Percentiles rank a stretch among this genome's conserved stretches.
phyloP scores from a whole-genome alignment of 1,140 invertebrate species.

The Sminthurinus signatus region DNA sequence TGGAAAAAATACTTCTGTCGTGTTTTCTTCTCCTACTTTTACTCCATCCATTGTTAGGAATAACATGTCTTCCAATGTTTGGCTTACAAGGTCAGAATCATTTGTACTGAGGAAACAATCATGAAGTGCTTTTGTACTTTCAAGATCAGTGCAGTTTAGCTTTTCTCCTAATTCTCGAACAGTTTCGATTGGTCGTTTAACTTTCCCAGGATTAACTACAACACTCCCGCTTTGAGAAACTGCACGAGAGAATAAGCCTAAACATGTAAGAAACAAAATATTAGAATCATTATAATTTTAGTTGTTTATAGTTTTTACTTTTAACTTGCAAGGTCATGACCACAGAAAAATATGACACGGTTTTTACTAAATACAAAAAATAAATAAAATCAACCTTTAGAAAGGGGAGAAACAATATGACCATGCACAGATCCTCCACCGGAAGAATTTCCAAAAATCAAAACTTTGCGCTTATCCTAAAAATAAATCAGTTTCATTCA shows the following conservation, averaged over 20 bases:
- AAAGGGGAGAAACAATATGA: neutral
- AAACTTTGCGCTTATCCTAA: too few relatives aligned
- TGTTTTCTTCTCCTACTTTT: neutral
- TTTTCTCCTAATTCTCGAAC: neutral
- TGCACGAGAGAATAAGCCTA: neutral
- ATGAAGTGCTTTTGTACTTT: neutral
- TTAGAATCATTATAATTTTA: neutral
- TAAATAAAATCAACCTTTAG: neutral
- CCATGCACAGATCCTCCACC: neutral
- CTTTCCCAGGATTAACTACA: neutral
- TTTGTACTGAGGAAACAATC: neutral
- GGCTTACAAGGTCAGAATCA: neutral
- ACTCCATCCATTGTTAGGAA: neutral
- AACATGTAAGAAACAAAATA: neutral
- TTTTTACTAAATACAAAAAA: neutral
- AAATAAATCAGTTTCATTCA: too few relatives aligned
- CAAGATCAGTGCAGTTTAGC: neutral
- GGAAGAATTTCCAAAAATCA: conserved; percentile 39
- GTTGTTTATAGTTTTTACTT: neutral
- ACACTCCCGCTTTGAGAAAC: neutral
- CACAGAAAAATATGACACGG: neutral
- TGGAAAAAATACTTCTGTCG: neutral
- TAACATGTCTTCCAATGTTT: neutral
- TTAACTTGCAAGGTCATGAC: neutral
- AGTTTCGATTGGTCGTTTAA: neutral